Conservation (phyloP, 2,113 vertebrate species). For the Uropsilus gracilis region DNA sequence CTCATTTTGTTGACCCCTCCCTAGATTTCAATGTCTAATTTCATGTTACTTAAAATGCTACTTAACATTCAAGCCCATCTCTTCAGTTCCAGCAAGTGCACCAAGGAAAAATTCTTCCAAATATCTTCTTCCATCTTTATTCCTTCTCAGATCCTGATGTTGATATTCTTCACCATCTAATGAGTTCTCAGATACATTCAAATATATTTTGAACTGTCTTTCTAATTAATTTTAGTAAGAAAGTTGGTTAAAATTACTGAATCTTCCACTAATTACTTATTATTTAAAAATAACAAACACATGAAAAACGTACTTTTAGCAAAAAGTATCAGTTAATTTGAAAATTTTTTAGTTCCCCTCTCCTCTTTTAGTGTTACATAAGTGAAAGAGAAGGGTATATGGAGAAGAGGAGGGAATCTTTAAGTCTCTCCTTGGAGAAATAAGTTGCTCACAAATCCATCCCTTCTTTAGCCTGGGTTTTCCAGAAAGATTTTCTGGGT, state of each 20-base stretch:
- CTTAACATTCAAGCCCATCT: not conserved
- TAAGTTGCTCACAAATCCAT: not conserved
- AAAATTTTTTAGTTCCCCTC: not conserved
- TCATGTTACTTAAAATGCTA: conserved; percentile 1
- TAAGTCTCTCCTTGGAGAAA: not conserved
- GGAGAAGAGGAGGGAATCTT: not conserved
- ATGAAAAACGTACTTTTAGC: no score
- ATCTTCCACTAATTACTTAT: not conserved
- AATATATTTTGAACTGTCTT: not conserved
- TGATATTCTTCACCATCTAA: not conserved
- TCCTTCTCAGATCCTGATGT: not conserved
- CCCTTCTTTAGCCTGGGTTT: not conserved
- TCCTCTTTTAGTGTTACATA: not conserved
- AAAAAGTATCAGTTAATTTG: no score
- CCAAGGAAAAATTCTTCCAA: not conserved
- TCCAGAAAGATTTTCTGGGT: conserved; percentile 17
- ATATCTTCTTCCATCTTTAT: not conserved
- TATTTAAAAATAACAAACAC: not conserved
- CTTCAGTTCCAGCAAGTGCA: not conserved
- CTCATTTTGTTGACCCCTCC: not conserved
- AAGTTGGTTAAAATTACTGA: not conserved
- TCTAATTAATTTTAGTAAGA: not conserved
- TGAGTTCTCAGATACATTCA: not conserved
- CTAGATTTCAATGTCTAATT: not conserved
- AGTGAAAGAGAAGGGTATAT: not conserved